Base-by-base conservation (phyloP, 1,140 invertebrate species). In the Drosophila parabipectinata region DNA sequence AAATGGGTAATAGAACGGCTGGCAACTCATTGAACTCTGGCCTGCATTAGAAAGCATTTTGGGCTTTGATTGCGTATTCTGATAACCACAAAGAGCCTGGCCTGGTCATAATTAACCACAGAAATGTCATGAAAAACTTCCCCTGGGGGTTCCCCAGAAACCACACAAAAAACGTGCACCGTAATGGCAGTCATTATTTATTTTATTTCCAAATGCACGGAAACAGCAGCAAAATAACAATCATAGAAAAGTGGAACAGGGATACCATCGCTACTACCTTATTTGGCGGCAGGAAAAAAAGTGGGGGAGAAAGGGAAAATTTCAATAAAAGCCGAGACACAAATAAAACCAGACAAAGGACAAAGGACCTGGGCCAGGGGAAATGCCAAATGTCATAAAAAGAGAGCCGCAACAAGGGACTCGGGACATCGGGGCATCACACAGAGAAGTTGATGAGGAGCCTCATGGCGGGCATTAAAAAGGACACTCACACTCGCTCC, bases 141-240 rank as follows among this genome's bases (percentile, higher is more conserved):
- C 32, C 62, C 63, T 24, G 14, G 32, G 66, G 48, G 24, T 3
- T 15, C 32, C 5, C n/a, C 28, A 4, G 18, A n/a, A 21, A 4
- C 2, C 14, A n/a, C 48, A 47, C 14, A 24, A 55, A 60, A 83
- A 77, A 73, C 53, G 50, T 79, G 81, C 77, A 80, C 59, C 78
- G 62, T 80, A 85, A 85, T 77, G 72, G 67, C 73, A 58, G 72
- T 77, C 77, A 84, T 84, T 84, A 84, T 85, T 80, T 85, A 80
- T 85, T 84, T 85, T 80, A 84, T 84, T 84, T 84, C 75, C 83
- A 62, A 80, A 84, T 84, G 80, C 80, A 79, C 78, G 81, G 62
- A 74, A 84, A 73, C 72, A 67, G 69, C 75, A 82, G 32, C 67
- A 48, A 71, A 71, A 71, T 71, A 71, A 71, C 67, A 71, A 71